phyloP scores from a whole-genome alignment of 1,140 invertebrate genomes.

The Drosophila virilis region DNA sequence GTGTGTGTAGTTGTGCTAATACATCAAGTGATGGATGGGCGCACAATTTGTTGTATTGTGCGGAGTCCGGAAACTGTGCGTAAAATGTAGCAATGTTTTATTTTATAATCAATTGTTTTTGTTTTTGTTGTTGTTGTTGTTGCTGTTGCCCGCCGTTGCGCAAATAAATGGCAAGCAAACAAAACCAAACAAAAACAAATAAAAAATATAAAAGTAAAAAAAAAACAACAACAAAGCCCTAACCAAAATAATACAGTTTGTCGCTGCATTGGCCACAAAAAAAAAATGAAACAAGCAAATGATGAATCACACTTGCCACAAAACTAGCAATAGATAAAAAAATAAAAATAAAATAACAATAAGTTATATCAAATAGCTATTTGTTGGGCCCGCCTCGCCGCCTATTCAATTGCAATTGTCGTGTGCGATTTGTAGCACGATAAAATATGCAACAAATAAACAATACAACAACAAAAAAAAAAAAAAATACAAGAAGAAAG shows the following conservation, averaged over 20 bases:
- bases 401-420: slow-evolving; percentile 45
- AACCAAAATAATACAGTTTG: slow-evolving; percentile 21
- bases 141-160: slow-evolving; percentile 7
- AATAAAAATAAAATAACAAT: slow-evolving; percentile 5
- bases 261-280: slow-evolving; percentile 43
- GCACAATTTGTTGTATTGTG: slow-evolving; percentile 36
- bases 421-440: slow-evolving; percentile 53
- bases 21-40: slow-evolving; percentile 46
- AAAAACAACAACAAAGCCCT: neutral
- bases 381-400: slow-evolving; percentile 1
- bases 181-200: slow-evolving; percentile 16
- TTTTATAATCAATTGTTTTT: slow-evolving; percentile 48
- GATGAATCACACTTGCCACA: slow-evolving; percentile 32
- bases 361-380: slow-evolving; percentile 12
- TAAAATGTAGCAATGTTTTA: slow-evolving; percentile 53
- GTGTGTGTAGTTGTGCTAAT: slow-evolving; percentile 22
- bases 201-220: slow-evolving; percentile 34
- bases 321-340: slow-evolving; percentile 4
- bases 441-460: slow-evolving; percentile 75
- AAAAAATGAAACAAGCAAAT: slow-evolving; percentile 41
- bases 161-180: slow-evolving; percentile 33
- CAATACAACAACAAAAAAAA: slow-evolving; percentile 23
- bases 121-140: slow-evolving; percentile 22
- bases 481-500: neutral
- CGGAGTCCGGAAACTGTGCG: slow-evolving; percentile 44